These are phyloP conservation scores for Scaptodrosophila lebanonensis DNA, from an alignment of 1,140 invertebrate genomes.

Conservation along the genomic window DNA sequence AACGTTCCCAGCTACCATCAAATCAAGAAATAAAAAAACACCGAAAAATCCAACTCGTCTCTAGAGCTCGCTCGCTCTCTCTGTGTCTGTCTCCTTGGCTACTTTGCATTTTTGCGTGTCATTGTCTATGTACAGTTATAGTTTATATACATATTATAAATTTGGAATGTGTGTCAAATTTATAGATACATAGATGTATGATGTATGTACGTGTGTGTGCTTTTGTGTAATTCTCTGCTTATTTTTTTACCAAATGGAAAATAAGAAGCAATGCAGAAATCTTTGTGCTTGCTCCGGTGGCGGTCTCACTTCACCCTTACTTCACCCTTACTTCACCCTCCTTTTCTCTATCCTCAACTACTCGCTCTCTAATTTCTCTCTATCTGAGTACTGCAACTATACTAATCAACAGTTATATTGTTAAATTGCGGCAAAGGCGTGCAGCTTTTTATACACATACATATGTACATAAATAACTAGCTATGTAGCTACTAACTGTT, in stretches of 20 bases:
- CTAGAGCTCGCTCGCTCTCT: conserved; percentile 42
- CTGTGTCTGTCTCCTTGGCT: conserved; percentile 37
- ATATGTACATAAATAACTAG: no score
- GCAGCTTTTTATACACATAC: no score
- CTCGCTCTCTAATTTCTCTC: no score
- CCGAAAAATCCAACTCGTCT: background rate
- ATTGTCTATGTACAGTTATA: conserved; percentile 16
- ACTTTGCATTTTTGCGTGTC: conserved; percentile 12
- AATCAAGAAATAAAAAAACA: conserved; percentile 1
- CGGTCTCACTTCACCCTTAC: conserved; percentile 29
- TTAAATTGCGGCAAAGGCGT: no score
- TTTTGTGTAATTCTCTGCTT: conserved; percentile 22
- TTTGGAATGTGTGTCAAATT: no score
- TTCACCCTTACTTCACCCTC: background rate
- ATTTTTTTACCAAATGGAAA: conserved; percentile 18
- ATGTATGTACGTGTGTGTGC: conserved; percentile 13
- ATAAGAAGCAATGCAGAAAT: conserved; percentile 32
- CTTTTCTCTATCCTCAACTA: no score
- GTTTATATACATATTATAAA: conserved; percentile 1
- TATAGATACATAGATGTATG: conserved; percentile 13
- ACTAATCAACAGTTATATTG: no score
- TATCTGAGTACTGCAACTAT: no score
- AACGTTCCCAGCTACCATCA: conserved; percentile 2
- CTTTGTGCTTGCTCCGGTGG: conserved; percentile 45
- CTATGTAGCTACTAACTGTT: conserved; percentile 23